phyloP scores from a whole-genome alignment of 64 coral and sea anemone genomes.

The Stylophora pistillata region DNA sequence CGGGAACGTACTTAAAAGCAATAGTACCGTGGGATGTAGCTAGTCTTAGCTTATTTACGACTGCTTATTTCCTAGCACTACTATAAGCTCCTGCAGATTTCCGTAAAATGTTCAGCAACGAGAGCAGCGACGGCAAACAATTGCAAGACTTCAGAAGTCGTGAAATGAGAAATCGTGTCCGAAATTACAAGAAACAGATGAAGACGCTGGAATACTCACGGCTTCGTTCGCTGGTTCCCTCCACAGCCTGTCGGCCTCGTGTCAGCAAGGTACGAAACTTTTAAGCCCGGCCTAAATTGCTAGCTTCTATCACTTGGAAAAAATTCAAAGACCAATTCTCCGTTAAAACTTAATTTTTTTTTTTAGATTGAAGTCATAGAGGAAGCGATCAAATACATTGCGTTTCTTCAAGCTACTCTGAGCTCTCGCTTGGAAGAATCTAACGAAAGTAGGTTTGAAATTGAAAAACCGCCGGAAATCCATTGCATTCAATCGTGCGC shows the following conservation, averaged over 20 bases:
- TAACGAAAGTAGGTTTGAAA: constrained; percentile 60
- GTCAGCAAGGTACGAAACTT: constrained; percentile 78
- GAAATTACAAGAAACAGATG: constrained; percentile 75
- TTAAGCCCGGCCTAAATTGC: neutral
- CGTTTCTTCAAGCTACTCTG: constrained; percentile 82
- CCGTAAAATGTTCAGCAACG: constrained; percentile 38
- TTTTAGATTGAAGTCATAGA: constrained; percentile 95
- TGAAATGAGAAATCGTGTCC: constrained; percentile 61
- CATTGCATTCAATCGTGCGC: constrained; percentile 75
- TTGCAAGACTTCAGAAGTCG: constrained; percentile 60
- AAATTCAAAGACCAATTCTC: constrained; percentile 17
- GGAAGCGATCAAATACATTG: constrained; percentile 99
- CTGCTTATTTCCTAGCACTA: constrained; percentile 44
- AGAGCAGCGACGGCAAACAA: constrained; percentile 14
- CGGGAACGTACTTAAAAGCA: neutral
- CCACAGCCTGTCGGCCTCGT: constrained; percentile 72
- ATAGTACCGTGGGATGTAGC: constrained; percentile 23
- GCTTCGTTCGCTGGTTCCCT: constrained; percentile 86
- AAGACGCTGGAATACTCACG: constrained; percentile 86
- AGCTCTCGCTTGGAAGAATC: constrained; percentile 52
- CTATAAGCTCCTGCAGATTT: constrained; percentile 58
- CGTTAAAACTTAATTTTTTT: constrained; percentile 20
- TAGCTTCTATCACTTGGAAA: neutral
- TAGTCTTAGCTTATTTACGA: constrained; percentile 59
- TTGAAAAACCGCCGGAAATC: constrained; percentile 76